Evolutionary conservation across 2,888 invertebrate genomes (phyloP).

Genomic region (Sminthurinus aureus): DNA sequence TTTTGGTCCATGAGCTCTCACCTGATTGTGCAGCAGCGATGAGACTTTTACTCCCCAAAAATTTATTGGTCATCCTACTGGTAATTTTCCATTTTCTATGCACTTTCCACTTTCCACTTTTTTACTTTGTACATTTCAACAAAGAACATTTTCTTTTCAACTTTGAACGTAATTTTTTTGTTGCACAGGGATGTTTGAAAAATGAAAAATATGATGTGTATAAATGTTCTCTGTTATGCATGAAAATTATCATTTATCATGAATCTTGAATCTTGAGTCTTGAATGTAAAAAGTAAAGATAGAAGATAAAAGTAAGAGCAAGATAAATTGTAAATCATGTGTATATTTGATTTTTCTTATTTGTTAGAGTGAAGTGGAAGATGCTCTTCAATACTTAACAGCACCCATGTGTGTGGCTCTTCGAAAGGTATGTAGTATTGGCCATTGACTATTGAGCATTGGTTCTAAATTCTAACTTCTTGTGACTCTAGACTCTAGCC

Average conservation of each 20-base stretch:
- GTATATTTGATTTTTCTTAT: neutral
- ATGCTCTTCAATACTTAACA: slow-evolving; percentile 52
- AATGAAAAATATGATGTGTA: too few relatives aligned
- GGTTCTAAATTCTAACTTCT: too few relatives aligned
- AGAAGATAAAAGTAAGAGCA: neutral
- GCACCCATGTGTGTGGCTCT: slow-evolving; percentile 51
- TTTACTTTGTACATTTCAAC: neutral
- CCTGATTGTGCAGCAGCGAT: slow-evolving; percentile 22
- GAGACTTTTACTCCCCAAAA: slow-evolving; percentile 26
- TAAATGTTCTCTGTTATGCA: too few relatives aligned
- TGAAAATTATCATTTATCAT: too few relatives aligned
- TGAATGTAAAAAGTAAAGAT: too few relatives aligned
- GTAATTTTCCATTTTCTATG: slow-evolving; percentile 4
- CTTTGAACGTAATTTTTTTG: too few relatives aligned
- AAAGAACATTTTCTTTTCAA: neutral
- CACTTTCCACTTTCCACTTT: neutral
- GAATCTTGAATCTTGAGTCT: too few relatives aligned
- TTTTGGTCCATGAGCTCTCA: slow-evolving; percentile 35
- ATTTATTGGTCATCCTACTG: slow-evolving; percentile 23
- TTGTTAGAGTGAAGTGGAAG: slow-evolving; percentile 49
- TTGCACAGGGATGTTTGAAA: too few relatives aligned
- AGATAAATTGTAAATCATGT: neutral
- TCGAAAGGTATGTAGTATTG: slow-evolving; percentile 27
- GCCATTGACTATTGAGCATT: too few relatives aligned
- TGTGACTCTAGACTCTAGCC: too few relatives aligned